phyloP scores from a whole-genome alignment of 2,797 vertebrate species.

The Enteromius trimaculatus region DNA sequence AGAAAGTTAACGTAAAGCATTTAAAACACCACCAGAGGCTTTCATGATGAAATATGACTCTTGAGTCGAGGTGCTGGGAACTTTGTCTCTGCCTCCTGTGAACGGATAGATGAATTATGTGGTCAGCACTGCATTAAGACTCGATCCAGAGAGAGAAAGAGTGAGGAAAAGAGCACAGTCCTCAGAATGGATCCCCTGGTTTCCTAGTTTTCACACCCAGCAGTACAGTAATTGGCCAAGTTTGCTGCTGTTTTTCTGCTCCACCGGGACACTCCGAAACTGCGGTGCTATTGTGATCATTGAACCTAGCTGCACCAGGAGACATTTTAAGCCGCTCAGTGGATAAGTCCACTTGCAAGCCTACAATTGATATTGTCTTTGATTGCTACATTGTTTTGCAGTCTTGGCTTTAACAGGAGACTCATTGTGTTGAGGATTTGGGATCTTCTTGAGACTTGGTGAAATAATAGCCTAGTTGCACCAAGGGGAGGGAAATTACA shows the following conservation, averaged over 20 bases:
- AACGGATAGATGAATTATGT: constrained; percentile 76
- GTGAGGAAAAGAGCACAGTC: constrained; percentile 58
- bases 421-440: constrained; percentile 9
- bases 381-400: background rate
- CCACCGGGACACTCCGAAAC: constrained; percentile 26
- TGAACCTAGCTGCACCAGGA: constrained; percentile 43
- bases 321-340: background rate
- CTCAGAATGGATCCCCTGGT: constrained; percentile 56
- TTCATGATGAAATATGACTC: constrained; percentile 78
- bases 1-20: constrained; percentile 74
- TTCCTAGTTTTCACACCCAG: constrained; percentile 50
- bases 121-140: constrained; percentile 69
- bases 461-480: constrained; percentile 10
- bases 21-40: constrained; percentile 77
- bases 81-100: constrained; percentile 69
- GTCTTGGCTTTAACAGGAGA: constrained; percentile 18
- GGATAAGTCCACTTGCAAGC: background rate
- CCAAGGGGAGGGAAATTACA: constrained; percentile 4
- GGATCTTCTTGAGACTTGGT: background rate
- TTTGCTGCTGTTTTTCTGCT: constrained; percentile 47
- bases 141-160: constrained; percentile 56
- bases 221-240: constrained; percentile 58
- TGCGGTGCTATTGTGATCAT: constrained; percentile 42
- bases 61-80: constrained; percentile 69
- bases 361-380: background rate